These are phyloP conservation scores for Anarhynchus alexandrinus DNA, from an alignment of 2,113 vertebrate species.

Conservation along the genomic window DNA sequence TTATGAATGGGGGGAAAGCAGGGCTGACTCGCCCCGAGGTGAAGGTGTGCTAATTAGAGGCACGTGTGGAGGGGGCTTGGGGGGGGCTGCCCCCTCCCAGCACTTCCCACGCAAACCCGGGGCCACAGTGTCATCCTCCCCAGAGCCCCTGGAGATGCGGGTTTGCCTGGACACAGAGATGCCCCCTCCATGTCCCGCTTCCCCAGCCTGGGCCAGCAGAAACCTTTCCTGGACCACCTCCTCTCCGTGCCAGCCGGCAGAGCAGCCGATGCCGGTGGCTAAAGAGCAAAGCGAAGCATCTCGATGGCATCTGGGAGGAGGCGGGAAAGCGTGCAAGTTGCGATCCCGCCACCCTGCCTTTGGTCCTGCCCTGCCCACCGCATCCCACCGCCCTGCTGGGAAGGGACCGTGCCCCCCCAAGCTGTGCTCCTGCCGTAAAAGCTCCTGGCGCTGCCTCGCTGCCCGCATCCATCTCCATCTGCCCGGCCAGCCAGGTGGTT, in stretches of 20 bases:
- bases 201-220: not conserved
- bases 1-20: slow-evolving; percentile 48
- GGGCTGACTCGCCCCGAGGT: not conserved
- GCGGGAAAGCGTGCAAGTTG: not conserved
- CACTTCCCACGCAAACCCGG: accelerated
- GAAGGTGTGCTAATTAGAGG: slow-evolving; percentile 11
- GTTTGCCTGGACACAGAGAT: not conserved
- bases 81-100: not conserved
- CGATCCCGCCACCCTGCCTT: not conserved
- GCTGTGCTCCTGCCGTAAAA: not conserved
- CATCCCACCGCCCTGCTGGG: not conserved
- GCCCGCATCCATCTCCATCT: not conserved
- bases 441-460: not conserved
- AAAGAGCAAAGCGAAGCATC: not conserved
- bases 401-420: accelerated
- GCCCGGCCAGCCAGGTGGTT: accelerated
- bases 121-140: accelerated
- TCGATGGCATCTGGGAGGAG: not conserved
- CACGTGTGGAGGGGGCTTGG: accelerated
- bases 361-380: not conserved
- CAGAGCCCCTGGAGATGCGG: not conserved
- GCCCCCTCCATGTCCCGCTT: accelerated
- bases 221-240: not conserved
- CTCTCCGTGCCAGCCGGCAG: not conserved
- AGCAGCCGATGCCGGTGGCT: not conserved